Evolutionary conservation across 2,888 invertebrate genomes (phyloP).

Genomic region (Cheiracanthium punctorium): DNA sequence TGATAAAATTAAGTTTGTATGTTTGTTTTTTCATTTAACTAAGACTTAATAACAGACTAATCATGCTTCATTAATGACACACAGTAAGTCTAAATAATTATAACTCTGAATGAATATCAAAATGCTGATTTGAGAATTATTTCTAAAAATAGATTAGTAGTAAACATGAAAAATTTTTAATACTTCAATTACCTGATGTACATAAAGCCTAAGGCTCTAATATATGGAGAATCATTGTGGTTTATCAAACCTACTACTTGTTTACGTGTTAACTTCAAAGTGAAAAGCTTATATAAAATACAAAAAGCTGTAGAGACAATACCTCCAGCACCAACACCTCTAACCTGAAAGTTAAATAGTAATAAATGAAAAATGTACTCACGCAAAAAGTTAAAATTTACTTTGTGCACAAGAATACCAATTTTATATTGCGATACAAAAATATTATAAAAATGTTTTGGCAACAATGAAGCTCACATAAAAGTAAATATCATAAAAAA

Average conservation of each 20-base stretch:
- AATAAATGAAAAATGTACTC: no score
- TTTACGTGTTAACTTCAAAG: constrained; percentile 95
- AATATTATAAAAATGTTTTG: background rate
- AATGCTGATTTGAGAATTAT: no score
- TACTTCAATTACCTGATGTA: constrained; percentile 81
- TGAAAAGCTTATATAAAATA: constrained; percentile 97
- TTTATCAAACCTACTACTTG: constrained; percentile 96
- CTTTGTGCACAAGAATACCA: background rate
- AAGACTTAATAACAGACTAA: no score
- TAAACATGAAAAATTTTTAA: background rate
- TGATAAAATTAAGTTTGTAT: no score
- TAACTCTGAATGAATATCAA: no score
- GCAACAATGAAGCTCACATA: no score
- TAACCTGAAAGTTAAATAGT: constrained; percentile 81
- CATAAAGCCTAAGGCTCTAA: constrained; percentile 93
- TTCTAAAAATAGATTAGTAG: no score
- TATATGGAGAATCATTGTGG: constrained; percentile 97
- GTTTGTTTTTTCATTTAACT: no score
- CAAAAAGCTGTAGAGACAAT: constrained; percentile 99
- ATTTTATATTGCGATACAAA: background rate
- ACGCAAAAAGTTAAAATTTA: no score
- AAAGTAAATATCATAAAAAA: no score
- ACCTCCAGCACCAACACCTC: constrained; percentile 99
- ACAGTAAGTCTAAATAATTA: no score
- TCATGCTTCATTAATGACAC: no score